phyloP scores from a whole-genome alignment of 2,113 vertebrate species.

The Arothron firmamentum region DNA sequence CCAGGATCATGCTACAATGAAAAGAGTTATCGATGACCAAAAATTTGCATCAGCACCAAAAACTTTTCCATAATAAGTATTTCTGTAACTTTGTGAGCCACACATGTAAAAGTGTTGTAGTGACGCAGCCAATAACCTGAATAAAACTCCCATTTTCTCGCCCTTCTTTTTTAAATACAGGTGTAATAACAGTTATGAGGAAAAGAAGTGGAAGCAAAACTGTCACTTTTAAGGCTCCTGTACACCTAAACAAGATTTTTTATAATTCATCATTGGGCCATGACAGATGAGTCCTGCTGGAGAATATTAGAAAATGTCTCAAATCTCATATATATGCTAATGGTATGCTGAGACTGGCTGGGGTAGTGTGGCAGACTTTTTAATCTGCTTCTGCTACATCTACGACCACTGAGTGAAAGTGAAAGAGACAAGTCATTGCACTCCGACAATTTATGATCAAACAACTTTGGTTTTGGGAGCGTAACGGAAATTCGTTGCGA shows the following conservation, averaged over 20 bases:
- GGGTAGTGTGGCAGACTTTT: constrained; percentile 86
- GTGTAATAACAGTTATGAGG: constrained; percentile 69
- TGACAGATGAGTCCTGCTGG: constrained; percentile 99
- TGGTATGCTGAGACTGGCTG: constrained; percentile 92
- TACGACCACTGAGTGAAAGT: constrained; percentile 89
- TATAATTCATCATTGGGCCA: constrained; percentile 99
- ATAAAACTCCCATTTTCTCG: constrained; percentile 44
- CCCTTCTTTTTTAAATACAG: constrained; percentile 16
- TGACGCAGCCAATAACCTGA: constrained; percentile 43
- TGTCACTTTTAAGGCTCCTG: constrained; percentile 71
- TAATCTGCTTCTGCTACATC: constrained; percentile 88
- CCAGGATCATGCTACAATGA: too few relatives aligned
- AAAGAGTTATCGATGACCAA: too few relatives aligned
- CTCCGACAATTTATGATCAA: constrained; percentile 96
- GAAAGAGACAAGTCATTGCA: constrained; percentile 92
- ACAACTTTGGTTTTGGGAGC: constrained; percentile 84
- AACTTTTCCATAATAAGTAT: constrained; percentile 1
- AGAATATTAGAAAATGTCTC: constrained; percentile 99
- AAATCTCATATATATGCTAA: constrained; percentile 99
- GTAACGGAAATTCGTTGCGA: constrained; percentile 67
- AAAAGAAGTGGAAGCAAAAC: constrained; percentile 48
- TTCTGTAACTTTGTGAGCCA: constrained; percentile 22
- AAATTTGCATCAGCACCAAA: too few relatives aligned
- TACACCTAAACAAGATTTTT: constrained; percentile 94
- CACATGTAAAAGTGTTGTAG: constrained; percentile 11